Evolutionary conservation across 2,797 vertebrate genomes (phyloP), one percentile per base, ranked within the genome.

Genomic region (Lepilemur ruficaudatus): DNA sequence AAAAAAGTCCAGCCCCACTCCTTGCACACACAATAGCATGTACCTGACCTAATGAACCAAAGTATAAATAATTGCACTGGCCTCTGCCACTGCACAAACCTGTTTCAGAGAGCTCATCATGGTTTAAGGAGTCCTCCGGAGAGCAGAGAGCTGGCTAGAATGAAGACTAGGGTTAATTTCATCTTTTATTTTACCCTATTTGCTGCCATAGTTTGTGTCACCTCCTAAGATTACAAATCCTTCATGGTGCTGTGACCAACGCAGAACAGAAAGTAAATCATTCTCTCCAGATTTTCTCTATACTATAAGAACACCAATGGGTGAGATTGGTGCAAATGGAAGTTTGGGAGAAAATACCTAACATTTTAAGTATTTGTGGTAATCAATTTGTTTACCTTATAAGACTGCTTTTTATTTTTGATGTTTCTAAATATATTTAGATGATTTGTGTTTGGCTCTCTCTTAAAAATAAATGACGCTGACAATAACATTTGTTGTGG

Each of bases 381-480:
- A 55, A 93, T 57, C 38, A 48, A 32, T 93, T 75, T 92, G 30
- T 94, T 90, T 84, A 38, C 25, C 23, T 89, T 88, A 32, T 61
- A 23, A 89, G 14, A 72, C 12, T 50, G 25, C n/a, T 80, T 79
- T 78, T 80, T 75, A 67, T 76, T 93, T 91, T 69, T 72, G 32
- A 67, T 30, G 32, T 90, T 81, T 89, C 28, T 75, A 50, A 93
- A 35, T 87, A 69, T 32, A 78, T 13, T 80, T 22, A 18, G 63
- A 83, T 52, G 22, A 32, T 82, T 96, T 95, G 5, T 82, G 35
- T 88, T 93, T 91, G 75, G 5, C 6, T 65, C 9, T 94, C 32
- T 41, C 61, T 88, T 38, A 75, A 91, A 97, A 91, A 92, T 15
- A 78, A 89, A 70, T 72, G 88, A 78, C 15, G 9, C 46, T 80